These are phyloP conservation scores for Stichopus chloronotus DNA, from an alignment of 35 echinoderm and acorn worm genomes.

Conservation along the genomic window DNA sequence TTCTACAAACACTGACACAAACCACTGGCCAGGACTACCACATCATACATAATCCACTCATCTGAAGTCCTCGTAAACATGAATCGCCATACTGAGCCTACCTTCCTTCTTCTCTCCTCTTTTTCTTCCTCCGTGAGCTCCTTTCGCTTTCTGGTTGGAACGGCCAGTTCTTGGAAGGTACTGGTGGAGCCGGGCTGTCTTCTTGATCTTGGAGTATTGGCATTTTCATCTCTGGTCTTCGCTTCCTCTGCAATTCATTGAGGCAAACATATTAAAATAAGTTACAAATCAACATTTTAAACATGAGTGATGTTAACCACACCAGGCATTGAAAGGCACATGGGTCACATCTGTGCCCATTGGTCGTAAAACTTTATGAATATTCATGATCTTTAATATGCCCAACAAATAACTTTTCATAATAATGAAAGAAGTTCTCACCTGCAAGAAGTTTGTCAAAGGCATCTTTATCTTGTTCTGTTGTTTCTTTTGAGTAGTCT, in stretches of 20 bases:
- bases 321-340: too few species aligned
- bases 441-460: slow-evolving; percentile 88
- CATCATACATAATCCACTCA: too few species aligned
- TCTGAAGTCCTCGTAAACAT: too few species aligned
- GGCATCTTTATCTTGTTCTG: slow-evolving; percentile 73
- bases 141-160: slow-evolving; percentile 72
- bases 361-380: too few species aligned
- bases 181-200: slow-evolving; percentile 50
- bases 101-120: slow-evolving; percentile 88
- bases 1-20: too few species aligned
- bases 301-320: too few species aligned
- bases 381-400: too few species aligned
- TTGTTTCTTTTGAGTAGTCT: slow-evolving; percentile 93
- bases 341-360: too few species aligned
- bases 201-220: slow-evolving; percentile 49
- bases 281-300: too few species aligned
- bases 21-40: too few species aligned
- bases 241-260: background rate
- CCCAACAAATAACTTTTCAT: too few species aligned
- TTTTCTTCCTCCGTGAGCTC: slow-evolving; percentile 84
- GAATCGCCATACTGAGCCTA: background rate
- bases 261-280: too few species aligned
- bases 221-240: slow-evolving; percentile 39
- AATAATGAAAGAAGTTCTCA: background rate
- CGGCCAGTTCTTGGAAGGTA: slow-evolving; percentile 52